Base-by-base conservation (phyloP, 2,797 vertebrate species). In the Pseudopleuronectes americanus region DNA sequence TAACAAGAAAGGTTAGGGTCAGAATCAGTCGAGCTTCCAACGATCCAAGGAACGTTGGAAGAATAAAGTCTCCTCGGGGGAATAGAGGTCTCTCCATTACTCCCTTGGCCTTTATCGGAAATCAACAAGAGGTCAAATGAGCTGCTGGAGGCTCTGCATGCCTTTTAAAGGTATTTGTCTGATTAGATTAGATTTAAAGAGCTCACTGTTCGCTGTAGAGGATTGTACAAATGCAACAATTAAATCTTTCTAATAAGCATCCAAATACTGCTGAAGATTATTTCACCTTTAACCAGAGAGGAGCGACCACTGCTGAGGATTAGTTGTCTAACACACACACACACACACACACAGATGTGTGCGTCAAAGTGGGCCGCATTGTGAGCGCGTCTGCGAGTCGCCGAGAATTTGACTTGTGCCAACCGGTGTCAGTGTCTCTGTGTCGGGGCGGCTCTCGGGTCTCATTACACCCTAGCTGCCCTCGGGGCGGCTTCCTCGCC, bases 351-450 rank as follows among this genome's bases (percentile, higher is more conserved):
- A 67, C 22, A 23, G 7, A 57, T 31, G 26, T 47, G 17, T 2
- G 14, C 51, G 53, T 55, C 7, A 4, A 12, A 22, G 53, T 14
- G 13, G 52, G 21, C 57, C 21, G 33, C 41, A 33, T 14, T 61
- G 33, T 53, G 23, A 19, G 45, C 0, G 33, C 3, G 10, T 13
- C 31, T 64, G 52, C 2, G 52, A 80, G 64, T 75, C 13, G n/a
- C 6, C 36, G 64, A 57, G 80, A 73, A 28, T 80, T 48, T 63
- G 70, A 74, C 75, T 72, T 54, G 57, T 48, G 82, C 75, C 77
- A 79, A 81, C 56, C 22, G 78, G 74, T 87, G 80, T 87, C 72
- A 57, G 61, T 74, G 61, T 84, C 53, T 56, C 16, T 1, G 67
- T 69, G 76, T 80, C 80, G 57, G 56, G 71, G 79, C 24, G 17